phyloP scores from a whole-genome alignment of 1,140 invertebrate species.

The Cydia strobilella region DNA sequence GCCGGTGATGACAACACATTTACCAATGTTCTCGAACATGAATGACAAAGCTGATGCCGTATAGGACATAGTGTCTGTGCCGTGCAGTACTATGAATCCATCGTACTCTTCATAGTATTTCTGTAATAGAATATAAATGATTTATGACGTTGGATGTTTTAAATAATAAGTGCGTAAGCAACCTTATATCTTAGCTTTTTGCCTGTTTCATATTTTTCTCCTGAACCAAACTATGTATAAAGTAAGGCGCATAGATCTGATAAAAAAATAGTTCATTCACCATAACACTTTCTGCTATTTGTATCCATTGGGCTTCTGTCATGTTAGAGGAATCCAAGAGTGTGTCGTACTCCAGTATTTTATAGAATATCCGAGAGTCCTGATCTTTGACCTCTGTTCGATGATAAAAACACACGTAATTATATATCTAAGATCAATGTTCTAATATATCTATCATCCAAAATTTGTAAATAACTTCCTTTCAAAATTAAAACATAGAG shows the following conservation, averaged over 20 bases:
- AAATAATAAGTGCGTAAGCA: no score
- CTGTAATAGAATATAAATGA: slow-evolving; percentile 68
- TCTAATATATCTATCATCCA: no score
- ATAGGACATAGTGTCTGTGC: slow-evolving; percentile 97
- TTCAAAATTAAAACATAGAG: no score
- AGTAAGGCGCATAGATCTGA: no score
- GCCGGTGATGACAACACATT: slow-evolving; percentile 97
- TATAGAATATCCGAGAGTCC: slow-evolving; percentile 86
- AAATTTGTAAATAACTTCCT: no score
- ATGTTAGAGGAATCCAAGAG: slow-evolving; percentile 97
- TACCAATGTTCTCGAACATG: slow-evolving; percentile 98
- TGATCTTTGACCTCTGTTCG: slow-evolving; percentile 71
- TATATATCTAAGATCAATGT: background rate
- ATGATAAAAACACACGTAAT: slow-evolving; percentile 28
- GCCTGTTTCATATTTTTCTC: no score
- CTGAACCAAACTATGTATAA: no score
- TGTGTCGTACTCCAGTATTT: slow-evolving; percentile 92
- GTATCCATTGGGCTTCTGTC: slow-evolving; percentile 94
- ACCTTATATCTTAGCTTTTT: no score
- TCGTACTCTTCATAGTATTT: slow-evolving; percentile 91
- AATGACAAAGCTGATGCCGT: slow-evolving; percentile 97
- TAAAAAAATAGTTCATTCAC: slow-evolving; percentile 74
- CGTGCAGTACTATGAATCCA: slow-evolving; percentile 97
- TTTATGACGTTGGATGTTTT: no score
- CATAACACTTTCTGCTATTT: slow-evolving; percentile 93